phyloP scores from a whole-genome alignment of 2,113 vertebrate species.

The Aptenodytes forsteri region DNA sequence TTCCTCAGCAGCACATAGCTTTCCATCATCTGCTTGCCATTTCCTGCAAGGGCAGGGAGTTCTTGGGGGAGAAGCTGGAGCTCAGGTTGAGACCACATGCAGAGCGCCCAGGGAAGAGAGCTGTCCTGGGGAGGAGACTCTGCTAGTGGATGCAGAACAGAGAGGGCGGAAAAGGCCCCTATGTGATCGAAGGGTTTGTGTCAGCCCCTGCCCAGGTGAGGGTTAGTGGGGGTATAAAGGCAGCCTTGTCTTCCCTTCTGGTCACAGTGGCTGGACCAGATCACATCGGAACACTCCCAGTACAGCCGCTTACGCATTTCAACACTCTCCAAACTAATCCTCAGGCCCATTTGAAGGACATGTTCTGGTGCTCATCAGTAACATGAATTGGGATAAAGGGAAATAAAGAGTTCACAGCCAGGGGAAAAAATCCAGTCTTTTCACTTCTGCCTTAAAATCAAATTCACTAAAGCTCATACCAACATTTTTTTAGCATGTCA shows the following conservation, averaged over 20 bases:
- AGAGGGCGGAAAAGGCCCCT: not conserved
- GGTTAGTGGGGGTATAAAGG: not conserved
- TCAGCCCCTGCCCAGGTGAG: not conserved
- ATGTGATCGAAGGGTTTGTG: not conserved
- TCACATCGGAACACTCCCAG: rapidly evolving
- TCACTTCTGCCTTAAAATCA: not conserved
- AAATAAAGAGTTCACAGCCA: not conserved
- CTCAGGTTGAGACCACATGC: not conserved
- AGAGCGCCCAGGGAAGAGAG: not conserved
- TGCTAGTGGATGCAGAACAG: not conserved
- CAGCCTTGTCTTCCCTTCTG: not conserved
- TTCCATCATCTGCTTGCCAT: not conserved
- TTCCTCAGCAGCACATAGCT: not conserved
- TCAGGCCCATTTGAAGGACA: not conserved
- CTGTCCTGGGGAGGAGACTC: not conserved
- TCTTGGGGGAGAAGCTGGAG: not conserved
- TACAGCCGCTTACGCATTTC: not conserved
- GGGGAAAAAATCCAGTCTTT: not conserved
- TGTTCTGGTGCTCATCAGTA: not conserved
- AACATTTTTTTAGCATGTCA: not conserved
- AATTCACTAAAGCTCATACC: not conserved
- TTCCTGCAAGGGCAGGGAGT: not conserved
- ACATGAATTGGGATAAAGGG: not conserved
- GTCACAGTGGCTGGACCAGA: rapidly evolving
- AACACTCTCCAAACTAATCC: not conserved